Evolutionary conservation across 2,113 vertebrate genomes (phyloP), one percentile per base, ranked within the genome.

Genomic region (Eublepharis macularius): DNA sequence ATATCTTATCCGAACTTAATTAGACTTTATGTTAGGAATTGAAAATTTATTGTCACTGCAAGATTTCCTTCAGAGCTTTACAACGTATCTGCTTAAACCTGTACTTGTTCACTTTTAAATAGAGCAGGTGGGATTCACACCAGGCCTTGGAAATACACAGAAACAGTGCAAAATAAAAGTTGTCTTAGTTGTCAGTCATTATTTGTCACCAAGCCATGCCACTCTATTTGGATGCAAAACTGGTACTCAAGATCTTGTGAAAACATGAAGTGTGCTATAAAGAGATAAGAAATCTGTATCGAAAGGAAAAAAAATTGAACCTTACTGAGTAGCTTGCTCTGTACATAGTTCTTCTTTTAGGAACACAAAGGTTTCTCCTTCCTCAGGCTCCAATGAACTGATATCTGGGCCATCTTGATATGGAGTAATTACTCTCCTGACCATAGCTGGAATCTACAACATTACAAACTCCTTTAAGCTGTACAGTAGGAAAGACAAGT

Each of bases 371-470:
- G 93, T 97, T 89, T 97, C 97, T 89, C 96, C 92, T 88, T 97
- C 97, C 82, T 97, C 96, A 78, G 96, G 92, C 39, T 98, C 97
- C 83, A 98, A 98, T 80, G 91, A 92, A 90, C 97, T 98, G 89
- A 99, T 97, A 94, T 99, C 98, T 89, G 98, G 98, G 86, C 97
- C 98, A 89, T 94, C 96, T 49, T 96, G 96, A 91, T 98, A 98
- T 0, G 98, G 99, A 24, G 98, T 99, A 93, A 99, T 98, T 51
- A 98, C 76, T 85, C 98, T 97, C 88, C 95, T 98, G 85, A 98
- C 96, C 98, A 99, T 99, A 82, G 98, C 98, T 60, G 98, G 98
- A 94, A 99, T 98, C 98, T 99, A 47, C 1, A 95, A 57, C 89
- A 91, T 88, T n/a, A 92, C 79, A 94, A 92, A 87, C 76, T 76